These are phyloP conservation scores for Camptogramma bilineatum DNA, from an alignment of 2,888 invertebrate genomes.

Conservation along the genomic window DNA sequence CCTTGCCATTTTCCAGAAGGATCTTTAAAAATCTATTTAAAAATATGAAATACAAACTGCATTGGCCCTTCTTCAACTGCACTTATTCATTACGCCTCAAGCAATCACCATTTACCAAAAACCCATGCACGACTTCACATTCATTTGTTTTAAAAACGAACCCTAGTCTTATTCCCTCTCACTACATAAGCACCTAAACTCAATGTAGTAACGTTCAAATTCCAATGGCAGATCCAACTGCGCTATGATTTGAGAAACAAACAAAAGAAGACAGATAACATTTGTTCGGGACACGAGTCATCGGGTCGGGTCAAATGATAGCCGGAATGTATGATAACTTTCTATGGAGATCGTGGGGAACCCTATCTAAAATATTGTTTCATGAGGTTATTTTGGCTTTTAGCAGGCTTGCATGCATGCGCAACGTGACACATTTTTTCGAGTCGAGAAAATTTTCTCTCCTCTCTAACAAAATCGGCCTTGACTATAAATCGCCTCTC, in stretches of 20 bases:
- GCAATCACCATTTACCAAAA: background rate
- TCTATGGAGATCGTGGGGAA: background rate
- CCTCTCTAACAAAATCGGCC: too few relatives aligned
- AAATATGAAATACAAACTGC: too few relatives aligned
- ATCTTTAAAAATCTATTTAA: too few relatives aligned
- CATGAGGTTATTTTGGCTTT: too few relatives aligned
- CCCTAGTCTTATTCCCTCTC: background rate
- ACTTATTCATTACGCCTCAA: too few relatives aligned
- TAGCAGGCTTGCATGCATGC: too few relatives aligned
- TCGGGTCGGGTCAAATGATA: constrained; percentile 59
- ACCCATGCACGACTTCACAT: background rate
- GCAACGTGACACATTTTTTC: too few relatives aligned
- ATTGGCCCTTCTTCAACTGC: too few relatives aligned
- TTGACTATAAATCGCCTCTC: too few relatives aligned
- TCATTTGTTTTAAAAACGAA: background rate
- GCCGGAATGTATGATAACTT: constrained; percentile 3
- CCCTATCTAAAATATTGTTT: too few relatives aligned
- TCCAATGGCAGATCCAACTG: background rate
- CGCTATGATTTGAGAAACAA: constrained; percentile 75
- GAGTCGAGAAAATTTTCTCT: too few relatives aligned
- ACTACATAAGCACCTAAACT: background rate
- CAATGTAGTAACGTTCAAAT: background rate
- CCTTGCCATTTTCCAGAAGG: too few relatives aligned
- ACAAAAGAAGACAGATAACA: constrained; percentile 83
- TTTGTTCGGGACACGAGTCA: constrained; percentile 81